Percentiles rank a stretch among this genome's conserved stretches.
Conservation (phyloP, 2,888 invertebrate species). For the Frankliniella fusca region DNA sequence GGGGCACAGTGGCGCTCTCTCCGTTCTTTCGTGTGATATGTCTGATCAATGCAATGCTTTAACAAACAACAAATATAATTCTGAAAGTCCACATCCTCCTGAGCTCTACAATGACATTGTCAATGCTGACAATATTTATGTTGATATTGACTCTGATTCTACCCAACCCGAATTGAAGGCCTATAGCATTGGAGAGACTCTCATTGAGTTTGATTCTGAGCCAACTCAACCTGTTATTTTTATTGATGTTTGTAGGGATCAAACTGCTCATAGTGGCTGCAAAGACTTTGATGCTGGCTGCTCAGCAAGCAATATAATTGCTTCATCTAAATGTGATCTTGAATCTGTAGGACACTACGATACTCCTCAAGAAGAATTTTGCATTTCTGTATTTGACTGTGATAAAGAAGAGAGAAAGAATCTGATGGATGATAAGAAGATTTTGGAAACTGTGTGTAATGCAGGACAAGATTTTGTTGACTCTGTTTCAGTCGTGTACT, state of each 20-base stretch:
- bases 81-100: background rate
- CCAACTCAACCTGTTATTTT: background rate
- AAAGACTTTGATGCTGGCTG: too few species aligned
- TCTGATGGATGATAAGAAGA: background rate
- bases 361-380: background rate
- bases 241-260: background rate
- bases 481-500: background rate
- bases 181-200: background rate
- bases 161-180: background rate
- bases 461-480: background rate
- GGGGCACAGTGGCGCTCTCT: background rate
- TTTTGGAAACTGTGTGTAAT: background rate
- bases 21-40: background rate
- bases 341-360: background rate
- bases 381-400: background rate
- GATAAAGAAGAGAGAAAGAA: background rate
- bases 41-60: background rate
- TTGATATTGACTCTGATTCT: background rate
- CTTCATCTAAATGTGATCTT: too few species aligned
- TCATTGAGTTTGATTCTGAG: background rate
- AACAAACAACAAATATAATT: background rate
- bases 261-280: background rate
- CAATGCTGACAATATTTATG: background rate
- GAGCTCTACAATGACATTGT: background rate
- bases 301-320: too few species aligned